Evolutionary conservation across 2,113 vertebrate genomes (phyloP).

Genomic region (Nycticryphes semicollaris): DNA sequence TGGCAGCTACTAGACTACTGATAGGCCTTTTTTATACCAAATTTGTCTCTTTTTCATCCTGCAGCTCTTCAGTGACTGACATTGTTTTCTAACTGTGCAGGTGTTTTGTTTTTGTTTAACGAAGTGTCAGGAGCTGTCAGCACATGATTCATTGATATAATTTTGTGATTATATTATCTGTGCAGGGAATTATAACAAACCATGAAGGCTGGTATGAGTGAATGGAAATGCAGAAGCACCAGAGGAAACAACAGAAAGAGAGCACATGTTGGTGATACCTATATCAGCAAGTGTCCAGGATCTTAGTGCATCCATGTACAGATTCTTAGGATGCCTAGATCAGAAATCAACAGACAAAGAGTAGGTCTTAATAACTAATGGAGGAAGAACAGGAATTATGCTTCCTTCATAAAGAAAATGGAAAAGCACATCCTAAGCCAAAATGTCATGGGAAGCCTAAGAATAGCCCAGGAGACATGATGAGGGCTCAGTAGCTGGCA

Average conservation of each 20-base stretch:
- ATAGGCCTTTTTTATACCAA: not conserved
- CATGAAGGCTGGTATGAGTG: not conserved
- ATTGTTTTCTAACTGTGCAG: slow-evolving; percentile 4
- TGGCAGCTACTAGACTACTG: not conserved
- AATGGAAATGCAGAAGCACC: not conserved
- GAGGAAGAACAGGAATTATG: not conserved
- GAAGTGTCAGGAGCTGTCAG: slow-evolving; percentile 25
- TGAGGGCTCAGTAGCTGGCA: not conserved
- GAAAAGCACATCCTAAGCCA: not conserved
- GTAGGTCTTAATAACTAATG: not conserved
- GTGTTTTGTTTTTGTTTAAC: slow-evolving; percentile 38
- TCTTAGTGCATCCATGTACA: not conserved
- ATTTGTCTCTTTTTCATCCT: not conserved
- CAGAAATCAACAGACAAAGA: not conserved
- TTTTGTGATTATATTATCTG: slow-evolving; percentile 38
- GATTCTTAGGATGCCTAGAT: not conserved
- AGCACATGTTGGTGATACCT: not conserved
- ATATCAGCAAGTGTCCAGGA: not conserved
- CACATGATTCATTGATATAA: slow-evolving; percentile 4
- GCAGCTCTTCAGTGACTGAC: not conserved
- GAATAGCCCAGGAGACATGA: not conserved
- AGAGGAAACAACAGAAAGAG: not conserved
- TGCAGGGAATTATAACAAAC: not conserved
- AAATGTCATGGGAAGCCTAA: not conserved
- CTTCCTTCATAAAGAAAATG: not conserved